Evolutionary conservation across 2,113 vertebrate species (phyloP).

Genomic region (Laticauda laticaudata): DNA sequence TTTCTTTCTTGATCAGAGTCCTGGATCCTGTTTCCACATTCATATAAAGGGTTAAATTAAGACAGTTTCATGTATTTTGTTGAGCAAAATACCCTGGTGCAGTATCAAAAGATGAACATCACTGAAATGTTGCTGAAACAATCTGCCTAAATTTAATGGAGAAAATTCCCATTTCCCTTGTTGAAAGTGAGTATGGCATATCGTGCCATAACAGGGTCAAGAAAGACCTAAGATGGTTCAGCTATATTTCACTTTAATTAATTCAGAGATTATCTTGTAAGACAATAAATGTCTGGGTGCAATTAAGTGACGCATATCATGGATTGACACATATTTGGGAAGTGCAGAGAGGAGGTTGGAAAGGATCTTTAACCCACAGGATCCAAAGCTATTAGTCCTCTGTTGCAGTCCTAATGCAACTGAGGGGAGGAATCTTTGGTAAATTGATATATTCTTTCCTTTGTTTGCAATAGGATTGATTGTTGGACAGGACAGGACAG

Average conservation of each 20-base stretch:
- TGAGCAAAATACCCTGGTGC: constrained; percentile 13
- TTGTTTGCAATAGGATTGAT: background rate
- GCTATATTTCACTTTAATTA: constrained; percentile 46
- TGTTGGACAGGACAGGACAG: background rate
- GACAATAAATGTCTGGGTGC: background rate
- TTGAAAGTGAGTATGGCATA: constrained; percentile 18
- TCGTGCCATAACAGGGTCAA: constrained; percentile 33
- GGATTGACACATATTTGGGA: background rate
- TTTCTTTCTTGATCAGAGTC: background rate
- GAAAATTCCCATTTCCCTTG: constrained; percentile 42
- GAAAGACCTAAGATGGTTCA: constrained; percentile 45
- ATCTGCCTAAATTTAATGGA: constrained; percentile 40
- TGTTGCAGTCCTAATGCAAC: background rate
- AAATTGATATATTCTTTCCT: background rate
- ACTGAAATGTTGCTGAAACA: constrained; percentile 40
- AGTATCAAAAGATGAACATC: constrained; percentile 28
- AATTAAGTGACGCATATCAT: background rate
- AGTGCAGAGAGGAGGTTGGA: background rate
- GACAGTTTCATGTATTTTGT: background rate
- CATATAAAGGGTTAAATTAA: constrained; percentile 25
- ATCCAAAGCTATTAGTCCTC: background rate
- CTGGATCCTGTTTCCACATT: background rate
- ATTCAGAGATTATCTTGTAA: background rate
- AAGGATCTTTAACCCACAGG: background rate
- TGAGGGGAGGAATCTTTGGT: background rate